Evolutionary conservation across 2,888 invertebrate species (phyloP), one percentile per base, ranked within the genome.

Genomic region (Zaprionus bogoriensis): DNA sequence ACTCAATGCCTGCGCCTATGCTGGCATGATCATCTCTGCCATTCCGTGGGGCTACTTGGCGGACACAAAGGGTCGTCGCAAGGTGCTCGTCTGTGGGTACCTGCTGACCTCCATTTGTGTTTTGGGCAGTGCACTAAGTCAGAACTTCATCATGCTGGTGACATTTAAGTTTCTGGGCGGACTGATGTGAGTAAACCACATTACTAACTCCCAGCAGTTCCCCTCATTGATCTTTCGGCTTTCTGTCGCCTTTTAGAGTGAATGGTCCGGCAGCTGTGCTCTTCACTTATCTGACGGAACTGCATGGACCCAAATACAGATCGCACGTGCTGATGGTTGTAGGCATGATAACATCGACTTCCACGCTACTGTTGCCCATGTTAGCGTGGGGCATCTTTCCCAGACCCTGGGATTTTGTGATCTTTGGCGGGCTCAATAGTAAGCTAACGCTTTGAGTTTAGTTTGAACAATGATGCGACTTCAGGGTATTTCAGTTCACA

Each of bases 31-130:
- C 72, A 92, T 93, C 0, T 95, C 95, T 32, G 94, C 95, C 0
- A 92, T 95, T 87, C 67, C 95, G 2, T 96, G 96, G 96, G 96
- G 96, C 0, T 95, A 94, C 85, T 89, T 96, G 4, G 94, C 95
- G 0, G 96, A 96, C 87, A 94, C 94, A 0, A 92, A 94, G 60
- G 96, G 95, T 7, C 92, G 95, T 61, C 93, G 93, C 71, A 93
- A 93, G 82, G 92, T 96, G 52, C 91, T 96, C 74, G 91, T 94
- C 23, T 92, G 93, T 84, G 95, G 95, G 0, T 94, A 94, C 83
- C 87, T 95, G 42, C 86, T 92, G 7, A 93, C 95, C 41, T 93
- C 93, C 0, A 71, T 94, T 30, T 93, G 94, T 72, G 94, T 95
- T 42, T 76, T 95, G 20, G 87, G 93, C 4, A 93, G 94, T 12